Conservation (phyloP, 2,113 vertebrate genomes). For the Corapipo altera region DNA sequence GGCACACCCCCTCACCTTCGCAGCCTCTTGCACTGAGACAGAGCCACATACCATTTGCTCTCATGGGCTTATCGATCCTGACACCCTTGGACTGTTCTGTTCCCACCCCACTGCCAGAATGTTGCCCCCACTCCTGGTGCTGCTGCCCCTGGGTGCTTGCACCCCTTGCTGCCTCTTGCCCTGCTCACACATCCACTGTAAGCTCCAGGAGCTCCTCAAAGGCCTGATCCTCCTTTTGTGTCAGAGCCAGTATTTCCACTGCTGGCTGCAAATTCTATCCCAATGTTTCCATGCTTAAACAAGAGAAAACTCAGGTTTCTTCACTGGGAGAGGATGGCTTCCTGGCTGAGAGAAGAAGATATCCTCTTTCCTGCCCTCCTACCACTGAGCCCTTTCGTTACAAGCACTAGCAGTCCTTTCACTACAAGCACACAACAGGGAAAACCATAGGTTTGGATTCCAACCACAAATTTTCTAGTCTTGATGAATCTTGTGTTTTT, state of each 20-base stretch:
- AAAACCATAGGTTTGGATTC: neutral
- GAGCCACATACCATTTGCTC: rapidly evolving
- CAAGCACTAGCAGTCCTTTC: neutral
- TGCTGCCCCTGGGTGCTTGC: neutral
- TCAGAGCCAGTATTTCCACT: neutral
- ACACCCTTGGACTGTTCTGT: neutral
- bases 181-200: neutral
- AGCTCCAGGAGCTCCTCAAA: neutral
- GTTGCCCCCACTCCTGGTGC: rapidly evolving
- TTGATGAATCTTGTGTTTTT: neutral
- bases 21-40: neutral
- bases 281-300: neutral
- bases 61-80: neutral
- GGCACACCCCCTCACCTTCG: neutral
- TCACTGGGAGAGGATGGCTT: neutral
- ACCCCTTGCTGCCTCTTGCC: neutral
- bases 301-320: neutral
- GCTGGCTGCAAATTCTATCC: neutral
- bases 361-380: neutral
- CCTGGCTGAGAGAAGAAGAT: neutral
- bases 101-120: neutral
- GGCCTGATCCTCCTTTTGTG: neutral
- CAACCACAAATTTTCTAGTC: neutral
- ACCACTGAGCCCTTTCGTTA: neutral
- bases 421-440: neutral